Evolutionary conservation across 2,888 invertebrate genomes (phyloP).

Genomic region (Rhagonycha fulva): DNA sequence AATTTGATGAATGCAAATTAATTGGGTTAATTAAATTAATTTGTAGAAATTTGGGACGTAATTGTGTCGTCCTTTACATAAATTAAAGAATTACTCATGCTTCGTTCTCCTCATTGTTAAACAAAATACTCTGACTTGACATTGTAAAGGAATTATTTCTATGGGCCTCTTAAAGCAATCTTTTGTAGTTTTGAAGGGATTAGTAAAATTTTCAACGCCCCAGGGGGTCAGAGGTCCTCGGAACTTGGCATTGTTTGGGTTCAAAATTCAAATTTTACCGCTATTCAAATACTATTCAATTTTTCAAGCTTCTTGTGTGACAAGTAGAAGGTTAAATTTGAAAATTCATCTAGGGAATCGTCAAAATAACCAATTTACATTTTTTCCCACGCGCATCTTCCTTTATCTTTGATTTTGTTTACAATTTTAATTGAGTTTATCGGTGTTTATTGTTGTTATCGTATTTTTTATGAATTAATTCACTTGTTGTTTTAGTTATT

Average conservation of each 20-base stretch:
- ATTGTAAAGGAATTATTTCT: background rate
- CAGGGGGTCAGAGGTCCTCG: background rate
- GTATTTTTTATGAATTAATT: background rate
- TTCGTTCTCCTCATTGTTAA: background rate
- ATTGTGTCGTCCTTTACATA: background rate
- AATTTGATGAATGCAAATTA: background rate
- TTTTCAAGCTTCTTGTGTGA: background rate
- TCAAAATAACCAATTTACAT: background rate
- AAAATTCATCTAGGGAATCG: background rate
- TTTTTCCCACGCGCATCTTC: background rate
- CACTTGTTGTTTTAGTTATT: conserved; percentile 37
- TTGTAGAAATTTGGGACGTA: background rate
- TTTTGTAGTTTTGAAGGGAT: background rate
- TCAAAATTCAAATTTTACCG: background rate
- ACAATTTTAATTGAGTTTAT: background rate
- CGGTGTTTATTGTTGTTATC: background rate
- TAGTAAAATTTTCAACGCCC: background rate
- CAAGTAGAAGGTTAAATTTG: background rate
- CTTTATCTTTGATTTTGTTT: background rate
- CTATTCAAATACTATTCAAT: background rate
- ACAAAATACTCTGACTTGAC: background rate
- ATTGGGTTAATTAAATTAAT: background rate
- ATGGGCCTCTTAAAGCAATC: background rate
- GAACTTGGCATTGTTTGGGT: background rate
- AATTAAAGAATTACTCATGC: background rate